phyloP scores from a whole-genome alignment of 2,888 invertebrate species.

The Ophraella communa region DNA sequence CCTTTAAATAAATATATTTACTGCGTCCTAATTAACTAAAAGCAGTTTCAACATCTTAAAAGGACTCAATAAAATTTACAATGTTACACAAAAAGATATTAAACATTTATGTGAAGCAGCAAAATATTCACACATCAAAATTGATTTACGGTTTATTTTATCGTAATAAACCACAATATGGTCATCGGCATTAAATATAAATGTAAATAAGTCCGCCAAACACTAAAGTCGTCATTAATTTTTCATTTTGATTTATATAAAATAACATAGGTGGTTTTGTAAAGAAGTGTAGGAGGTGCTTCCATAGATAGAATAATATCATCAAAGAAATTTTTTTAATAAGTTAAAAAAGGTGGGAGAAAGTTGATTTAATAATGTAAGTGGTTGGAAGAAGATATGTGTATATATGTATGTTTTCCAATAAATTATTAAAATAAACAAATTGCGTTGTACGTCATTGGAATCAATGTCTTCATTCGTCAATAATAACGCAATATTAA shows the following conservation, averaged over 20 bases:
- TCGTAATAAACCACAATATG: conserved; percentile 23
- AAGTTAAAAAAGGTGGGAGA: no score
- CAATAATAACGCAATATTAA: no score
- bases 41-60: conserved; percentile 3
- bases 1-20: not conserved
- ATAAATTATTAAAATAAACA: no score
- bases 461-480: no score
- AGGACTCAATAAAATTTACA: conserved; percentile 28
- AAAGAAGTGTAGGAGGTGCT: not conserved
- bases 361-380: no score
- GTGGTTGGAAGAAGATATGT: no score
- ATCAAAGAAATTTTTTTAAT: no score
- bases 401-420: no score
- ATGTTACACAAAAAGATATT: conserved; percentile 29
- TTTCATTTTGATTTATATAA: conserved; percentile 2
- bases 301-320: not conserved
- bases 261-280: not conserved
- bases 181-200: conserved; percentile 30
- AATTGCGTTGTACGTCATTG: no score
- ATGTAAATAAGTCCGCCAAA: conserved; percentile 30
- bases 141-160: conserved; percentile 30
- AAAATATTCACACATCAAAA: conserved; percentile 32
- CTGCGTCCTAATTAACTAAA: not conserved
- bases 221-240: conserved; percentile 17
- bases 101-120: conserved; percentile 26